phyloP scores from a whole-genome alignment of 2,888 invertebrate species.

The Odontomyia ornata region DNA sequence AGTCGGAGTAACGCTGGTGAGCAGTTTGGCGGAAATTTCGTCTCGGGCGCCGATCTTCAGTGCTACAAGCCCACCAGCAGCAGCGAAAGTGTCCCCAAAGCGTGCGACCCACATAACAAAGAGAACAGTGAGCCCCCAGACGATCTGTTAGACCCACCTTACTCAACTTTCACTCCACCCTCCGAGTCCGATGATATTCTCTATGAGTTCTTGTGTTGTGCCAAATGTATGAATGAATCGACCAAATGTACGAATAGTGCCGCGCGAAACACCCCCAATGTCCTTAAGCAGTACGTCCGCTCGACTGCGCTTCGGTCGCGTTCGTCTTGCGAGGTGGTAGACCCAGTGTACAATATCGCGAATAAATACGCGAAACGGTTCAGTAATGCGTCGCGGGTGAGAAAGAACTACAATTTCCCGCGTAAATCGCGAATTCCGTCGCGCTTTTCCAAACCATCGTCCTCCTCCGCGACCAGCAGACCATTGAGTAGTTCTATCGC shows the following conservation, averaged over 20 bases:
- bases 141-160: conserved; percentile 58
- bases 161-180: conserved; percentile 54
- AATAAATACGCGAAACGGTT: conserved; percentile 56
- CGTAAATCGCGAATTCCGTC: conserved; percentile 27
- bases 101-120: conserved; percentile 20
- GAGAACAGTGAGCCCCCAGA: conserved; percentile 37
- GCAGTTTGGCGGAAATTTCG: not conserved
- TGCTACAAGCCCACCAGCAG: not conserved
- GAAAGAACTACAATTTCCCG: conserved; percentile 42
- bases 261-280: conserved; percentile 50
- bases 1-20: conserved; percentile 17
- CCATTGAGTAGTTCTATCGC: not conserved
- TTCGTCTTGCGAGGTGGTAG: conserved; percentile 48
- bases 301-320: conserved; percentile 51
- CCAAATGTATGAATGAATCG: conserved; percentile 62
- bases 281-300: conserved; percentile 56
- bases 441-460: not conserved
- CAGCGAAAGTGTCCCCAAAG: not conserved
- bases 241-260: conserved; percentile 43
- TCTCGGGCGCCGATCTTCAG: not conserved
- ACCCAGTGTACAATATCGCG: conserved; percentile 61
- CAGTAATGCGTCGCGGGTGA: conserved; percentile 29
- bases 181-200: conserved; percentile 56
- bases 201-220: conserved; percentile 64
- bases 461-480: not conserved